Base-by-base conservation (phyloP, 2,113 vertebrate species). In the Microcebus jonahi region DNA sequence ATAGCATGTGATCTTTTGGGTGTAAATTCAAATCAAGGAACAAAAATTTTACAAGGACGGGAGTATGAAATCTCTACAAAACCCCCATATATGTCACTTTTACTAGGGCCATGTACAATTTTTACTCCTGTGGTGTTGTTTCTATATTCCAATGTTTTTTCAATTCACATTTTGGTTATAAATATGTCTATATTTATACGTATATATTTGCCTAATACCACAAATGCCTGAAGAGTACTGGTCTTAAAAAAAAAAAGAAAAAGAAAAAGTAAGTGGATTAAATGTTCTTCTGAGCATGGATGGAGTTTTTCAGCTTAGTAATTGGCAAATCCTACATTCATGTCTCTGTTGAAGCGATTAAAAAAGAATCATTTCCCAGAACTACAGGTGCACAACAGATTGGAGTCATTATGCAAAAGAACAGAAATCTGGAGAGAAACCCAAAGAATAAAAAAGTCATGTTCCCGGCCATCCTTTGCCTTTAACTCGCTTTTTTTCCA, bases 381-480 rank as follows among this genome's bases (percentile, higher is more conserved):
- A 98, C 88, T 97, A 97, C 98, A 98, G 98, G 98, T 98, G 98
- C 97, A 98, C 36, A 70, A 95, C 97, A 94, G 94, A 95, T 96
- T 95, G 92, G 27, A 93, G 75, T 90, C 84, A 36, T 86, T 75
- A 89, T 76, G 82, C 76, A 94, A 97, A 98, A 97, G 89, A 95
- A 95, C 92, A 98, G 83, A 90, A 96, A 95, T 3, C 94, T 98
- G 97, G 96, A 97, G 76, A 93, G 91, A 97, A 94, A 88, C 53
- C 61, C 68, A 68, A 70, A 53, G 83, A 86, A 93, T 93, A 91
- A 81, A 95, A 77, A 53, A 77, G 70, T 34, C 96, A 95, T 95
- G 95, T 97, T 97, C 88, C 91, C 96, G 55, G 93, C 83, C 81
- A 87, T 61, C 34, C 29, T 48, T 82, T 68, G 34, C 83, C 67